A percentile compares a stretch with the other conserved stretches of the same genome.
These are phyloP conservation scores for Globodera rostochiensis DNA, from an alignment of 1,140 invertebrate genomes.

Conservation along the genomic window DNA sequence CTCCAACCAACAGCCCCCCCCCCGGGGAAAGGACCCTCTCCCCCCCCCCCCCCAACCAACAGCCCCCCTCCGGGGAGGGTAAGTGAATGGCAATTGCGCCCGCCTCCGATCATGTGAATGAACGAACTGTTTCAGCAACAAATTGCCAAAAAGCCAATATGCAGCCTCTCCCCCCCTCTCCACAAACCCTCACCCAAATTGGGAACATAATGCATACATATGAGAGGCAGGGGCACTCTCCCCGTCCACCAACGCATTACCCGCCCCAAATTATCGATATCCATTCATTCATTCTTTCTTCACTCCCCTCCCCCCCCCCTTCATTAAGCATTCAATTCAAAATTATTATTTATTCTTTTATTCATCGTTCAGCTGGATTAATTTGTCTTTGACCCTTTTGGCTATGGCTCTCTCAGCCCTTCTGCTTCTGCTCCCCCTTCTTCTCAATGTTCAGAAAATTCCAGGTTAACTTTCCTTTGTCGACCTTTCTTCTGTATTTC, in stretches of 20 bases:
- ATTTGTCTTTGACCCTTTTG: neutral
- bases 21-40: too few species aligned
- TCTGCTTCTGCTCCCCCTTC: conserved; percentile 4
- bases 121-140: neutral
- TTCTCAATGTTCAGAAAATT: conserved; percentile 6
- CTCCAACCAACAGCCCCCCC: too few species aligned
- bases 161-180: neutral
- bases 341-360: neutral
- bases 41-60: too few species aligned
- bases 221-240: neutral
- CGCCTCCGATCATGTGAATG: neutral
- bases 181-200: neutral
- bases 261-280: neutral
- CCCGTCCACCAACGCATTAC: neutral
- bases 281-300: neutral
- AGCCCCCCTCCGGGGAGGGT: neutral
- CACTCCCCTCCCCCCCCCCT: neutral
- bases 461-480: neutral
- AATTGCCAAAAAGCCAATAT: neutral
- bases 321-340: neutral
- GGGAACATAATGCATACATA: neutral
- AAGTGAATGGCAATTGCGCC: neutral
- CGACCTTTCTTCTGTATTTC: neutral
- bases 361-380: neutral
- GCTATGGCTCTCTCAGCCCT: conserved; percentile 1